phyloP scores from a whole-genome alignment of 2,113 vertebrate genomes.

The Gymnorhina tibicen region DNA sequence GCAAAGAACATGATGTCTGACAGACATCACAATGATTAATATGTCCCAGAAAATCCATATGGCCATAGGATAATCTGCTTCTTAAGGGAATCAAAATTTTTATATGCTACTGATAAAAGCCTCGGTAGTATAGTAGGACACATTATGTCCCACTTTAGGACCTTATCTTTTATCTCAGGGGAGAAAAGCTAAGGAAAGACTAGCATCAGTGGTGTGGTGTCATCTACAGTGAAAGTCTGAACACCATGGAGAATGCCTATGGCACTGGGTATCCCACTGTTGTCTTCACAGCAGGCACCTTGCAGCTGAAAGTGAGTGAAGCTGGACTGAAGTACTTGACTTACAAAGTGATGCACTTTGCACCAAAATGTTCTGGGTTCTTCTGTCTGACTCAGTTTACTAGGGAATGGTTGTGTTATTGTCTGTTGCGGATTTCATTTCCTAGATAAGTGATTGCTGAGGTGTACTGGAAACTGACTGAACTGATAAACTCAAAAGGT shows the following conservation, averaged over 20 bases:
- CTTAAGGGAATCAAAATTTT: not conserved
- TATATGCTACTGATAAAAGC: not conserved
- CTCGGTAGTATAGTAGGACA: not conserved
- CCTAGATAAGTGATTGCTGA: not conserved
- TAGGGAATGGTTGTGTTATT: not conserved
- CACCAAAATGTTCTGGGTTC: not conserved
- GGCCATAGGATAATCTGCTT: not conserved
- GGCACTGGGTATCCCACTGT: not conserved
- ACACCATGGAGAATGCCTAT: not conserved
- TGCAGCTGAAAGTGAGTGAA: not conserved
- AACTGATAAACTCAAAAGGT: not conserved
- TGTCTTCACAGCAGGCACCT: not conserved
- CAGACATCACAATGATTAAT: not conserved
- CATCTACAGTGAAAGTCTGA: not conserved
- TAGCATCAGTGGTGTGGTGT: accelerated
- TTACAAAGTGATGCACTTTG: not conserved
- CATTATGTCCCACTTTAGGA: not conserved
- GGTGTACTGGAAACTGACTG: not conserved
- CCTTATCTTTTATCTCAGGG: not conserved
- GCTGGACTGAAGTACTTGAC: not conserved
- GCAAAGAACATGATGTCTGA: accelerated
- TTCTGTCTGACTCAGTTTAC: not conserved
- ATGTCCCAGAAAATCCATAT: not conserved
- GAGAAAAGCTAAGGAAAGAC: not conserved
- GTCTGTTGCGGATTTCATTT: not conserved